These are phyloP conservation scores for Myiotriccus ornatus DNA, from an alignment of 2,797 vertebrate species.

Conservation along the genomic window DNA sequence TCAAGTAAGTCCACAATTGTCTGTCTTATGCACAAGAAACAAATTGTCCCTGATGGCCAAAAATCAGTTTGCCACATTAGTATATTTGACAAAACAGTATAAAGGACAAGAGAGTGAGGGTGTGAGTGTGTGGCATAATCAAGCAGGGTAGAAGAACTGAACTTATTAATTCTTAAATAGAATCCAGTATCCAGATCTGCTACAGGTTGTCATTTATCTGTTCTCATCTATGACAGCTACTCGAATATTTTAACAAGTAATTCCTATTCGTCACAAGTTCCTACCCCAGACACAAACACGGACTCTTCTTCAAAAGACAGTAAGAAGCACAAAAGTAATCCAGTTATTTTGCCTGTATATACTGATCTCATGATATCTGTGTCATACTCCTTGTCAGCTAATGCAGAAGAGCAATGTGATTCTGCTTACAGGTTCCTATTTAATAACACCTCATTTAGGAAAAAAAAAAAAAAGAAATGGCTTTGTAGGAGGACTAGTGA, in stretches of 20 bases:
- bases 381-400: background rate
- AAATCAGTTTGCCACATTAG: background rate
- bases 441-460: background rate
- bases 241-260: background rate
- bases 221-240: background rate
- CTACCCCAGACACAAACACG: background rate
- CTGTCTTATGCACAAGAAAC: background rate
- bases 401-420: background rate
- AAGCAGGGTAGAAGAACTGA: background rate
- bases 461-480: background rate
- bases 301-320: background rate
- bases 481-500: background rate
- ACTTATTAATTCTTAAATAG: background rate
- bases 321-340: background rate
- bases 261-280: background rate
- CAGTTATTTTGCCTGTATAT: background rate
- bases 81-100: background rate
- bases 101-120: background rate
- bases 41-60: background rate
- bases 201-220: background rate
- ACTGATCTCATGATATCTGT: background rate
- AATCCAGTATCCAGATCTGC: background rate
- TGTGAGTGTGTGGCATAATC: background rate
- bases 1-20: background rate
- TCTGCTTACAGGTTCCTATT: background rate